phyloP scores from a whole-genome alignment of 92 coral and sea anemone species.

The Isaurus tuberculatus region DNA sequence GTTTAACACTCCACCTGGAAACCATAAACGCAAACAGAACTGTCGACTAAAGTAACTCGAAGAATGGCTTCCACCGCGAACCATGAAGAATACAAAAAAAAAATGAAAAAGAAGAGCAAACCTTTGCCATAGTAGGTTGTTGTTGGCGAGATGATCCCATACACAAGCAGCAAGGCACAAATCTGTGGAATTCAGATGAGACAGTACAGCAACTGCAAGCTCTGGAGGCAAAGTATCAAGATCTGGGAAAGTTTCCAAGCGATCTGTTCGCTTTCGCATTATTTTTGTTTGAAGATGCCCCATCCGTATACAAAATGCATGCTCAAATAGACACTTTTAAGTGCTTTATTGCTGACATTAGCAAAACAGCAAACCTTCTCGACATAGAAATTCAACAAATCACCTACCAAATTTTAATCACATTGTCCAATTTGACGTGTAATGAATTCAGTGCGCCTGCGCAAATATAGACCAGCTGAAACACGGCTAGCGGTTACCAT shows the following conservation, averaged over 20 bases:
- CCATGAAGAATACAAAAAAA: background rate
- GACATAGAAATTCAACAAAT: background rate
- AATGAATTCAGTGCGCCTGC: constrained; percentile 30
- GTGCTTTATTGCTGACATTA: constrained; percentile 4
- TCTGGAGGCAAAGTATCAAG: constrained; percentile 94
- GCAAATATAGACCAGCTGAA: constrained; percentile 41
- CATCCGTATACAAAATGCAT: constrained; percentile 74
- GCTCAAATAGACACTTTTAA: constrained; percentile 29
- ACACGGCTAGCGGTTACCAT: background rate
- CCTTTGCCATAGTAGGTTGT: constrained; percentile 97
- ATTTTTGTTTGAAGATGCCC: constrained; percentile 86
- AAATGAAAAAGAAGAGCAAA: constrained; percentile 19
- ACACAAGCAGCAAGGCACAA: constrained; percentile 98
- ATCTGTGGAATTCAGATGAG: constrained; percentile 96
- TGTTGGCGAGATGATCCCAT: constrained; percentile 94
- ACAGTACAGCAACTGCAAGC: constrained; percentile 88
- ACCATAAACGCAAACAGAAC: constrained; percentile 4
- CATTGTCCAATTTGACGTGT: constrained; percentile 47
- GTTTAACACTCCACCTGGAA: constrained; percentile 7
- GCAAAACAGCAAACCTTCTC: background rate
- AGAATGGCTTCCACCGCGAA: background rate
- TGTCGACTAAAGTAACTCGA: background rate
- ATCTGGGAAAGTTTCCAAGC: constrained; percentile 86
- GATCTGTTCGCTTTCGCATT: constrained; percentile 60
- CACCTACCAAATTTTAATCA: constrained; percentile 8